These are phyloP conservation scores for Picathartes gymnocephalus DNA, from an alignment of 2,113 vertebrate species.

Conservation along the genomic window DNA sequence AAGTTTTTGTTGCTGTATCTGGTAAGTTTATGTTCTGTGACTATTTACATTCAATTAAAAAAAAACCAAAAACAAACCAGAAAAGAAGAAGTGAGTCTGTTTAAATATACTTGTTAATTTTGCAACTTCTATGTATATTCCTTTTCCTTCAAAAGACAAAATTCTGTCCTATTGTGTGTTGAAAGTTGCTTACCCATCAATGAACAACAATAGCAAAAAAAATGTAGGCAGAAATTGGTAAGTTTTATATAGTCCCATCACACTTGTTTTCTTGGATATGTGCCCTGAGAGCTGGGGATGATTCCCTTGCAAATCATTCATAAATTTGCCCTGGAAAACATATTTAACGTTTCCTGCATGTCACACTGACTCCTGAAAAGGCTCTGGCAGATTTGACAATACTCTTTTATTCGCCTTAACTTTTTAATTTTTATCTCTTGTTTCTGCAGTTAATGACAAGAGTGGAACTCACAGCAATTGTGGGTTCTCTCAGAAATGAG, in stretches of 20 bases:
- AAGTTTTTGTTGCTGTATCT: neutral
- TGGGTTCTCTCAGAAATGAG: neutral
- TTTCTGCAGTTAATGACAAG: too few relatives aligned
- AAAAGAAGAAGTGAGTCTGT: neutral
- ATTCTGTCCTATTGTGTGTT: neutral
- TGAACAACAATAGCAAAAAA: neutral
- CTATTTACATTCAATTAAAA: neutral
- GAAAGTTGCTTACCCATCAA: neutral
- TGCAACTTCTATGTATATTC: neutral
- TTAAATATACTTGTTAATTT: neutral
- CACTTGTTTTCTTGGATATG: neutral
- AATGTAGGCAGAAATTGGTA: accelerated
- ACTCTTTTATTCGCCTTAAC: neutral
- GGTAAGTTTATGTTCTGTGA: neutral
- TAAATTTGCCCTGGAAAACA: neutral
- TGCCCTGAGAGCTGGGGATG: neutral
- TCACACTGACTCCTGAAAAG: neutral
- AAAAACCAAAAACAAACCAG: too few relatives aligned
- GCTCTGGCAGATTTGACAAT: neutral
- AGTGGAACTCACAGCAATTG: neutral
- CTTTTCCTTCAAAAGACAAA: neutral
- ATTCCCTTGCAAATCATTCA: neutral
- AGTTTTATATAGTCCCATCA: neutral
- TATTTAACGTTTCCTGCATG: neutral
- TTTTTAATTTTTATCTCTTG: neutral